Base-by-base conservation (phyloP, 2,113 vertebrate species). In the Pteruthius melanotis region DNA sequence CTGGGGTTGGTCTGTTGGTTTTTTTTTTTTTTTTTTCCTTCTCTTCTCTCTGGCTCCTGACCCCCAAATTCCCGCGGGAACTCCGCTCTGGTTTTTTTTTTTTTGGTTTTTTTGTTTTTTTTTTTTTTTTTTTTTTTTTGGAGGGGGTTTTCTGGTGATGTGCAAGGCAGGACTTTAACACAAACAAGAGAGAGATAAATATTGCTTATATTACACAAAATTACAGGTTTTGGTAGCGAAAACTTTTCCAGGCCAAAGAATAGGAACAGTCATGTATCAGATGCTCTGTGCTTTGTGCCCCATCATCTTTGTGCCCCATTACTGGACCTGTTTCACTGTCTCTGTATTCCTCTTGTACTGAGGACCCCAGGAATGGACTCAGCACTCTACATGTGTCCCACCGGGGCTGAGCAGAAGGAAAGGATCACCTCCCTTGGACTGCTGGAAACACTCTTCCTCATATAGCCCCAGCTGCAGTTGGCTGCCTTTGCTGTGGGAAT, bases 21-120 rank as follows among this genome's bases (percentile, higher is more conserved):
- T 24, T 35, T 53, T 28, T 14, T 30, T 22, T n/a, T n/a, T 22
- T 26, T 49, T 80, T 39, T 26, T 22, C 39, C 31, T 50, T 15
- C 53, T 60, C 33, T 26, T 26, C 57, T 75, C 24, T 75, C 59
- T 74, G 39, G 7, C 60, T 76, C 26, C 83, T 68, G 37, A 76
- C 31, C 53, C 83, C 71, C 31, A 0, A 47, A 57, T 16, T 49
- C 42, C 42, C 15, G 0, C 24, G 2, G 60, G 30, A 72, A 45
- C 57, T 37, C 69, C 2, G 12, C 40, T 84, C 11, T 0, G 2
- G 23, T n/a, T n/a, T n/a, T n/a, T n/a, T n/a, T n/a, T n/a, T 28
- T 27, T 5, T 26, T 61, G 26, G 7, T 17, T 61, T 42, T 53
- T 7, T 2, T 15, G 4, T 21, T 44, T 31, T 3, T 6, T 57